Conservation (phyloP, 2,888 invertebrate genomes). For the Saturnia japonica region DNA sequence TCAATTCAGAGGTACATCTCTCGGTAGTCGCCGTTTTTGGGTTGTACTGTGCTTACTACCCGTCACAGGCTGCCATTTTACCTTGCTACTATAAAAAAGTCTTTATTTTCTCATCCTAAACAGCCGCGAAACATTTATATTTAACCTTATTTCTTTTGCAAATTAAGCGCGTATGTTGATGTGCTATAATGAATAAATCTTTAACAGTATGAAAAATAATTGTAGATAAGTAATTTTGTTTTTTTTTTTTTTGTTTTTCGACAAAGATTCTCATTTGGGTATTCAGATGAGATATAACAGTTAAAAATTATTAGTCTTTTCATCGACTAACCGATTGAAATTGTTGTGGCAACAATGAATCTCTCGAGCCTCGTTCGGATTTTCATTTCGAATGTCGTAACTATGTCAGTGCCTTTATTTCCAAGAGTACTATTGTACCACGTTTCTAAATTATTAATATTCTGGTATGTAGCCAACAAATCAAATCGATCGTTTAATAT, state of each 20-base stretch:
- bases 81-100: not conserved
- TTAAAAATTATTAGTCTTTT: not conserved
- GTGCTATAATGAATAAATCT: not conserved
- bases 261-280: not conserved
- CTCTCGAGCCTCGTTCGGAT: not conserved
- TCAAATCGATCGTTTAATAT: slow-evolving; percentile 1
- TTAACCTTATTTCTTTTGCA: not conserved
- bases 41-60: no score
- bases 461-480: not conserved
- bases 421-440: not conserved
- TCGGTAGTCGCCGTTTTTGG: no score
- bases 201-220: not conserved
- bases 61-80: no score
- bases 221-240: not conserved
- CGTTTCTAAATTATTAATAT: not conserved
- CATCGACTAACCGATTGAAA: not conserved
- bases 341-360: not conserved
- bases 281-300: not conserved
- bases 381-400: slow-evolving; percentile 6
- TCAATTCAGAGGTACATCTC: no score
- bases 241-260: no score
- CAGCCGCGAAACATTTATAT: not conserved
- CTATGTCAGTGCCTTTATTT: not conserved
- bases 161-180: not conserved
- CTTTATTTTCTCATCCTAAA: not conserved